These are phyloP conservation scores for Volucella zonaria DNA, from an alignment of 2,888 invertebrate genomes.

Conservation along the genomic window DNA sequence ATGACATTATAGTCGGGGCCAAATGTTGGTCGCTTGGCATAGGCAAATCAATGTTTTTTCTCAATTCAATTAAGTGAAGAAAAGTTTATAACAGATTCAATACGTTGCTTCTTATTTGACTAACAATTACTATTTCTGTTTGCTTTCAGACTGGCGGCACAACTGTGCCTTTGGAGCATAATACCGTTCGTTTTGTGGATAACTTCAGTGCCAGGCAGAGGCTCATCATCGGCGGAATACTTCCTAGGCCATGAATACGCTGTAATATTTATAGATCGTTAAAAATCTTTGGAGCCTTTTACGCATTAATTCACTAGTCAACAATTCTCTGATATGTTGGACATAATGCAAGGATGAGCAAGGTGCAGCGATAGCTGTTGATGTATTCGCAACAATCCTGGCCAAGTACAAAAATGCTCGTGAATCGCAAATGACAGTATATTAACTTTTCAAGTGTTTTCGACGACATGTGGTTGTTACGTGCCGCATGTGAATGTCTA, in stretches of 20 bases:
- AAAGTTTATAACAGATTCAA: too few relatives aligned
- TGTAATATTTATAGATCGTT: conserved; percentile 96
- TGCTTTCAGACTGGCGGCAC: conserved; percentile 94
- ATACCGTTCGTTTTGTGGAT: conserved; percentile 98
- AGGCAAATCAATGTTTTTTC: too few relatives aligned
- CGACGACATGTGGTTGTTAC: conserved; percentile 95
- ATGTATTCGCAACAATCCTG: conserved; percentile 88
- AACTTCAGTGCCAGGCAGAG: conserved; percentile 98
- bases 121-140: conserved; percentile 26
- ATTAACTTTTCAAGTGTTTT: conserved; percentile 92
- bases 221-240: conserved; percentile 95
- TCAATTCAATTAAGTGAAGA: too few relatives aligned
- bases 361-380: conserved; percentile 87
- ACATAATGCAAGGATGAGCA: conserved; percentile 84
- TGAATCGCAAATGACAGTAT: conserved; percentile 87
- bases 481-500: conserved; percentile 91
- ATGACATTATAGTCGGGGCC: too few relatives aligned
- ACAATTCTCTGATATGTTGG: conserved; percentile 91
- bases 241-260: conserved; percentile 92
- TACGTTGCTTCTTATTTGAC: neutral
- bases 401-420: conserved; percentile 91
- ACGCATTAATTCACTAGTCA: conserved; percentile 92
- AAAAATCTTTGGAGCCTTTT: conserved; percentile 95
- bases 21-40: too few relatives aligned
- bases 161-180: conserved; percentile 97